These are phyloP conservation scores for Drosophila tanythrix DNA, from an alignment of 2,888 invertebrate genomes.

Conservation along the genomic window DNA sequence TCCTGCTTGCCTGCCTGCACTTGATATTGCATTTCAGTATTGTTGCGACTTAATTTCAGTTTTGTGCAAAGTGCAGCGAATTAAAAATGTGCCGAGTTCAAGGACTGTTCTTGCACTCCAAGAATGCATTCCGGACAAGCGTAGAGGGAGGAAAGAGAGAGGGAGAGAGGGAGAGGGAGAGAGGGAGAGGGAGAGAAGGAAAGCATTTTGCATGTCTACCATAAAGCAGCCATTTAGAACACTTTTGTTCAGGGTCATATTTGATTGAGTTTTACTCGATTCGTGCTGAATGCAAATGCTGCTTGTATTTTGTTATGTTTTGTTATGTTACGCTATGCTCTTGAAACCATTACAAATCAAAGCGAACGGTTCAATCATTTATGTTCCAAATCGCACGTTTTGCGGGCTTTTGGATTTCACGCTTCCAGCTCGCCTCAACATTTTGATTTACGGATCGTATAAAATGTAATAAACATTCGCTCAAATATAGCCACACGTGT, in stretches of 20 bases:
- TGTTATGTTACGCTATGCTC: conserved; percentile 6
- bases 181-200: not conserved
- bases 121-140: not conserved
- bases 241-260: conserved; percentile 13
- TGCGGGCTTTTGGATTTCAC: conserved; percentile 25
- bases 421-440: conserved; percentile 11
- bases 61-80: conserved; percentile 52
- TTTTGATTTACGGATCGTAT: conserved; percentile 50
- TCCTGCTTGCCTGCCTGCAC: conserved; percentile 3
- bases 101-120: conserved; percentile 44
- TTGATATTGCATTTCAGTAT: conserved; percentile 31
- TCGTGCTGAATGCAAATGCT: conserved; percentile 11
- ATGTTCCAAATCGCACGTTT: conserved; percentile 56
- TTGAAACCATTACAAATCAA: conserved; percentile 21
- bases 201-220: conserved; percentile 5
- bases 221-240: not conserved
- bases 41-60: conserved; percentile 26
- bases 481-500: conserved; percentile 56
- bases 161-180: not conserved
- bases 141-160: not conserved
- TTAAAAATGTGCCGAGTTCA: conserved; percentile 52
- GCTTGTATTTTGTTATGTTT: not conserved
- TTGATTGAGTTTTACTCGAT: conserved; percentile 12
- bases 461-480: conserved; percentile 41
- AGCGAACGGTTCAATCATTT: conserved; percentile 24